Conservation (phyloP, 2,888 invertebrate genomes). For the Pyralis farinalis region DNA sequence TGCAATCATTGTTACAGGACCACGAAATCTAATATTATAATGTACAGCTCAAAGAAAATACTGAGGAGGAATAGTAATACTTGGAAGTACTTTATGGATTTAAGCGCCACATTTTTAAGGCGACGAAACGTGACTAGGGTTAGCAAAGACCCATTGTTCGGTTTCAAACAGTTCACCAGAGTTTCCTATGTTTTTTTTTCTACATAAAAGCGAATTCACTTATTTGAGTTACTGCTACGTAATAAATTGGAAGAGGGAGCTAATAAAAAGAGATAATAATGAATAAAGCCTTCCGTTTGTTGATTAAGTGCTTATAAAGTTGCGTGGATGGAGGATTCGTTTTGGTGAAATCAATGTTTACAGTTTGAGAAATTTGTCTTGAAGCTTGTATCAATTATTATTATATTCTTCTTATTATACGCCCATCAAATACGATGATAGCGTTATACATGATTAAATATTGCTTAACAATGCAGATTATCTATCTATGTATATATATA, state of each 20-base stretch:
- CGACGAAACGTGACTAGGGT: conserved; percentile 72
- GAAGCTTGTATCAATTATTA: too few relatives aligned
- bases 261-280: conserved; percentile 56
- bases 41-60: conserved; percentile 65
- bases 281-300: conserved; percentile 51
- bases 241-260: conserved; percentile 57
- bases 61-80: conserved; percentile 68
- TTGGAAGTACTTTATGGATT: conserved; percentile 73
- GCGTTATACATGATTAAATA: too few relatives aligned
- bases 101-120: conserved; percentile 76
- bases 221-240: conserved; percentile 63
- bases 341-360: too few relatives aligned
- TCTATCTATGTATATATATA: too few relatives aligned
- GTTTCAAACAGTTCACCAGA: conserved; percentile 55
- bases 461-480: too few relatives aligned
- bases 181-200: conserved; percentile 46
- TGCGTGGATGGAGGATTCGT: too few relatives aligned
- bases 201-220: conserved; percentile 67
- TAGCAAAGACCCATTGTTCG: conserved; percentile 61
- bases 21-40: conserved; percentile 57
- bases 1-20: conserved; percentile 11
- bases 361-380: too few relatives aligned
- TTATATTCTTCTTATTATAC: too few relatives aligned
- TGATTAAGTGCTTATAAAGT: conserved; percentile 40
- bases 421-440: too few relatives aligned